Conservation (phyloP, 1,140 invertebrate species). For the Plectus sambesii region DNA sequence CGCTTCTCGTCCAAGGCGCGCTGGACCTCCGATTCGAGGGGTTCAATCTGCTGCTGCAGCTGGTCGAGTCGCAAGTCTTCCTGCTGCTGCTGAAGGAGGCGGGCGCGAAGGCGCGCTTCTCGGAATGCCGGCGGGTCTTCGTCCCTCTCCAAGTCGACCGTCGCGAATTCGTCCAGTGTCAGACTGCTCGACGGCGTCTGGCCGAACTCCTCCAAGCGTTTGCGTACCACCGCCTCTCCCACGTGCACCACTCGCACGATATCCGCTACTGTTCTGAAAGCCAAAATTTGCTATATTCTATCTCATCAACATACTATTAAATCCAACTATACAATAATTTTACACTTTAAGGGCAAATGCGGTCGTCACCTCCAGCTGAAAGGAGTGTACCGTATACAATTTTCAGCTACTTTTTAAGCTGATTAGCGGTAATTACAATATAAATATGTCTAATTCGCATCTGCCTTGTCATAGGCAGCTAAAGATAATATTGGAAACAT, state of each 20-base stretch:
- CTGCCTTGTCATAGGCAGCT: too few relatives aligned
- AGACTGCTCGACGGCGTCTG: slow-evolving; percentile 78
- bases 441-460: too few relatives aligned
- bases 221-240: slow-evolving; percentile 38
- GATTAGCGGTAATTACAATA: too few relatives aligned
- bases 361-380: too few relatives aligned
- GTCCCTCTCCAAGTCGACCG: slow-evolving; percentile 69
- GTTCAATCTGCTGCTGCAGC: slow-evolving; percentile 22
- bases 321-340: too few relatives aligned
- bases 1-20: slow-evolving; percentile 31
- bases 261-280: slow-evolving; percentile 62
- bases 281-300: too few relatives aligned
- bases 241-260: slow-evolving; percentile 66
- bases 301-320: too few relatives aligned
- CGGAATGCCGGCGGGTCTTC: slow-evolving; percentile 42
- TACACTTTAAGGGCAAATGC: too few relatives aligned
- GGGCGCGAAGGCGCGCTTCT: slow-evolving; percentile 27
- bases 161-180: slow-evolving; percentile 92
- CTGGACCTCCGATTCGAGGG: slow-evolving; percentile 34
- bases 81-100: slow-evolving; percentile 20
- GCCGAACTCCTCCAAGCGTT: slow-evolving; percentile 78
- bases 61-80: slow-evolving; percentile 27
- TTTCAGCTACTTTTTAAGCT: too few relatives aligned
- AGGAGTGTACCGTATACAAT: too few relatives aligned
- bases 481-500: too few relatives aligned